Evolutionary conservation across 2,113 vertebrate genomes (phyloP).

Genomic region (Scomber colias): DNA sequence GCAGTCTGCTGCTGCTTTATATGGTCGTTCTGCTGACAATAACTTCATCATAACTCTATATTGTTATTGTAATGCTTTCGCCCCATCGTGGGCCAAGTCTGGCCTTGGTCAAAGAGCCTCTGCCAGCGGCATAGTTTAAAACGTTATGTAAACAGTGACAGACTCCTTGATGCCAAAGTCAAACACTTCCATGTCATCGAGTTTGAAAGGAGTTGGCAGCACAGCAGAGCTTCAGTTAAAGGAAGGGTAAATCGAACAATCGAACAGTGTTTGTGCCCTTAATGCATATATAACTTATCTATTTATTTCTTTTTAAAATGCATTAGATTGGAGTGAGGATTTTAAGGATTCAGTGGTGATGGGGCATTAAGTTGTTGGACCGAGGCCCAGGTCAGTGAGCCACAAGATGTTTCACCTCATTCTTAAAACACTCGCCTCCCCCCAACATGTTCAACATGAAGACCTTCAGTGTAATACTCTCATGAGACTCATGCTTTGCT

Average conservation of each 20-base stretch:
- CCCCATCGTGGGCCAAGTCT: slow-evolving; percentile 20
- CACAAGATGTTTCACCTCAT: slow-evolving; percentile 45
- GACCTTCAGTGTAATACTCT: slow-evolving; percentile 10
- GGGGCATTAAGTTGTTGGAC: slow-evolving; percentile 59
- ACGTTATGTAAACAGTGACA: slow-evolving; percentile 46
- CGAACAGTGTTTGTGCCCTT: slow-evolving; percentile 17
- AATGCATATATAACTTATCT: slow-evolving; percentile 44
- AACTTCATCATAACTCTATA: slow-evolving; percentile 45
- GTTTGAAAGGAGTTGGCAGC: slow-evolving; percentile 56
- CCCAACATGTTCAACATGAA: slow-evolving; percentile 39
- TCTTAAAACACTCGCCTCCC: slow-evolving; percentile 19
- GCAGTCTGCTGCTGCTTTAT: slow-evolving; percentile 32
- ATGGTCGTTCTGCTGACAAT: slow-evolving; percentile 18
- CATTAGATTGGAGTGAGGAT: slow-evolving; percentile 48
- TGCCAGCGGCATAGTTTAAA: slow-evolving; percentile 54
- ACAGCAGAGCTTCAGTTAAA: slow-evolving; percentile 1
- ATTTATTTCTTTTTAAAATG: slow-evolving; percentile 44
- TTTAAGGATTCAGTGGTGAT: slow-evolving; percentile 61
- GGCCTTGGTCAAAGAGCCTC: slow-evolving; percentile 35
- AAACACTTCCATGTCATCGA: slow-evolving; percentile 57
- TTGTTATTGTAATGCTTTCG: slow-evolving; percentile 55
- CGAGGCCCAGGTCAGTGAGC: slow-evolving; percentile 59
- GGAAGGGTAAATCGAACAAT: slow-evolving; percentile 4
- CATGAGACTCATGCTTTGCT: neutral
- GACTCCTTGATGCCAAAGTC: slow-evolving; percentile 54